Base-by-base conservation (phyloP, 1,140 invertebrate species). In the Drosophila subpulchrella region DNA sequence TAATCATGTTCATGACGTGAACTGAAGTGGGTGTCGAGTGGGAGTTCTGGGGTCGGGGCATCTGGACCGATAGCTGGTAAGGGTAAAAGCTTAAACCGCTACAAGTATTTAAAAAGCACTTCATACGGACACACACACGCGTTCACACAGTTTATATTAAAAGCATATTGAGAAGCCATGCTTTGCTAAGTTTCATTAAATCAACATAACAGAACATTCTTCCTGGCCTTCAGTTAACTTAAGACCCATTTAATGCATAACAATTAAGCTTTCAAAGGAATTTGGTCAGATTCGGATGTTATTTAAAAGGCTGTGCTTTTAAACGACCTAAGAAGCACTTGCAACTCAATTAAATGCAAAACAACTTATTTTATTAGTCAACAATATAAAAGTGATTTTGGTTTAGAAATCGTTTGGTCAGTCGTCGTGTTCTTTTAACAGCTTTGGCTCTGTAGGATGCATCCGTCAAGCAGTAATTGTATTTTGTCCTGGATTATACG, bases 1-100 rank as follows among this genome's bases (percentile, higher is more conserved):
- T 88, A 86, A 86, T 86, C 83, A 82, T 86, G 83, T 86, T 86
- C 83, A 86, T 86, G 83, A 86, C 83, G 83, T 86, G 83, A 70
- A 63, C 71, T 88, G 62, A 88, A 88, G 83, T 88, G 78, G 83
- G 44, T 83, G 55, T 60, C 42, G 61, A 47, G 50, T 55, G 58
- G 50, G 72, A 55, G 67, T 60, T 48, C 46, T 48, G 66, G 36
- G 38, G 41, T 38, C 13, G 61, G 42, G 57, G 51, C 44, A 58
- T 46, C 24, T 46, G 36, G 10, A 15, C n/a, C 46, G 27, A 42
- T 41, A 57, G 59, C 55, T 82, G 79, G 56, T 63, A 54, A 65
- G 73, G 73, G 60, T 86, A 78, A 86, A 82, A 86, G 79, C 83
- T 86, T 86, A 86, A 88, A 79, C 79, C 78, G 83, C 67, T 82